Percentiles rank a stretch among this genome's conserved stretches.
Conservation (phyloP, 2,888 invertebrate species). For the Proisotoma minuta region DNA sequence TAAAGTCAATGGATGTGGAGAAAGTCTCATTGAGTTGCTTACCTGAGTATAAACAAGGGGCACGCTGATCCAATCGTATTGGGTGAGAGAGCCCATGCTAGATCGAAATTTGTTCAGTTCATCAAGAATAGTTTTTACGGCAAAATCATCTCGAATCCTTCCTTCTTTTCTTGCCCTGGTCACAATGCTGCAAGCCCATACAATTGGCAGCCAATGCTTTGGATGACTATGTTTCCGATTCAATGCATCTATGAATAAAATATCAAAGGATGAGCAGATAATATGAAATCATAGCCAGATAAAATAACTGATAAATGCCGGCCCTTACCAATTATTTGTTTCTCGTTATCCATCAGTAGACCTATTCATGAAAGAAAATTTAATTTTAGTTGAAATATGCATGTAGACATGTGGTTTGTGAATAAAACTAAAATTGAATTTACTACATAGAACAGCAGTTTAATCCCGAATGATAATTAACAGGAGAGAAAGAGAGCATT, state of each 20-base stretch:
- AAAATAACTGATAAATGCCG: too few relatives aligned
- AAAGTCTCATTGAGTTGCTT: too few relatives aligned
- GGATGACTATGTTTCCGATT: slow-evolving; percentile 18
- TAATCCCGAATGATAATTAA: too few relatives aligned
- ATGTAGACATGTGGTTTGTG: not conserved
- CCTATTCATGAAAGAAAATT: slow-evolving; percentile 56
- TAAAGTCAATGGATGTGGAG: too few relatives aligned
- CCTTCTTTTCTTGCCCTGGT: slow-evolving; percentile 86
- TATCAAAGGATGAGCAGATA: not conserved
- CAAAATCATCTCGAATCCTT: slow-evolving; percentile 82
- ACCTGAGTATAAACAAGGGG: slow-evolving; percentile 77
- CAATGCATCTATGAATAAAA: slow-evolving; percentile 17
- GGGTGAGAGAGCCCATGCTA: slow-evolving; percentile 65
- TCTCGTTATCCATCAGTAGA: slow-evolving; percentile 74
- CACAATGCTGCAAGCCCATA: slow-evolving; percentile 86
- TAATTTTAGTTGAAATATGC: not conserved
- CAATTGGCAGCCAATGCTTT: slow-evolving; percentile 59
- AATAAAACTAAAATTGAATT: too few relatives aligned
- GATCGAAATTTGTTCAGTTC: slow-evolving; percentile 74
- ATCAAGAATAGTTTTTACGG: slow-evolving; percentile 84
- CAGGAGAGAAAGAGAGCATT: too few relatives aligned
- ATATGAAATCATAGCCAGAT: not conserved
- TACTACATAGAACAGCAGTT: too few relatives aligned
- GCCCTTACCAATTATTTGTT: slow-evolving; percentile 60
- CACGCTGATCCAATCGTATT: slow-evolving; percentile 71